Evolutionary conservation across 2,113 vertebrate species (phyloP).

Genomic region (Actenoides lindsayi): DNA sequence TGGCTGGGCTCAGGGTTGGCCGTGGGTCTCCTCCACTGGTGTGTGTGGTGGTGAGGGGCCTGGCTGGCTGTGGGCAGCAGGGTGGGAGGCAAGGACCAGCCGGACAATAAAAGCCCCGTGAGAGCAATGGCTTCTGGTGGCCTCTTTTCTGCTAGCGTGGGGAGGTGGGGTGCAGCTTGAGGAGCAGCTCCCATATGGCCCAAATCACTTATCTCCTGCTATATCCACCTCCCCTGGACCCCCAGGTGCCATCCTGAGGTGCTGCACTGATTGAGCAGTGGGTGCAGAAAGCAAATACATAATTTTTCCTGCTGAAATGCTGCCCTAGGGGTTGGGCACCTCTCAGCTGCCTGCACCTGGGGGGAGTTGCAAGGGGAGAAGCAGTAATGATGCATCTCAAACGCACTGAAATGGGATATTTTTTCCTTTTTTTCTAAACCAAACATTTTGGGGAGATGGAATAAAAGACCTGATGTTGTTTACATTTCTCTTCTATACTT

Average conservation of each 20-base stretch:
- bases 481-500: slow-evolving; percentile 3
- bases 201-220: neutral
- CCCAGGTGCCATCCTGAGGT: accelerated
- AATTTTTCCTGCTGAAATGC: neutral
- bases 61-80: accelerated
- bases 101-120: slow-evolving; percentile 25
- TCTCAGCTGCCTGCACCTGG: neutral
- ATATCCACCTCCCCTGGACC: neutral
- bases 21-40: accelerated
- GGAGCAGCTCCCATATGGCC: neutral
- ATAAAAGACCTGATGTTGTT: slow-evolving; percentile 3
- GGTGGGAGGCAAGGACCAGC: neutral
- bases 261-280: accelerated
- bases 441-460: neutral
- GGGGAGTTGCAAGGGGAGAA: neutral
- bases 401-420: neutral
- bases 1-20: neutral
- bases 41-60: neutral
- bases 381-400: neutral
- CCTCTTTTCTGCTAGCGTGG: neutral
- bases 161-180: neutral
- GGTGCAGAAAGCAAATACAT: neutral
- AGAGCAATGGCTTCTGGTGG: slow-evolving; percentile 29
- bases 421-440: slow-evolving; percentile 5
- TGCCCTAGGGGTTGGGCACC: neutral